Conservation (phyloP, 2,113 vertebrate species). For the Clinocottus analis region DNA sequence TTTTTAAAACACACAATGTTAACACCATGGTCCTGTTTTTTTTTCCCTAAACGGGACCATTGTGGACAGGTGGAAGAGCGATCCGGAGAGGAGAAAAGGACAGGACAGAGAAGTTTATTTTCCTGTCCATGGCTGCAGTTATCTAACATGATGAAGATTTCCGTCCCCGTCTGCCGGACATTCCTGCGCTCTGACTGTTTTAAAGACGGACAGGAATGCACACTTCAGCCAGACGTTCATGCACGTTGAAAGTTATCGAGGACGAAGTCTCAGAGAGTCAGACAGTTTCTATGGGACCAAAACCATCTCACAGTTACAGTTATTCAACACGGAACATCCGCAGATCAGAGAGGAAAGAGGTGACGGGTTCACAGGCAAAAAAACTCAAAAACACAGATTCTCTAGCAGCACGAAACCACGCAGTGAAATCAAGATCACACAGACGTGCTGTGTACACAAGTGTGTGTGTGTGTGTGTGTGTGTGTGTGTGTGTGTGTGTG, state of each 20-base stretch:
- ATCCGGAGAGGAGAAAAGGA: not conserved
- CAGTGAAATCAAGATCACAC: slow-evolving; percentile 1
- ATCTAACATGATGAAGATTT: slow-evolving; percentile 41
- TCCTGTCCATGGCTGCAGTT: slow-evolving; percentile 43
- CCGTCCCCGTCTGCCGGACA: slow-evolving; percentile 32
- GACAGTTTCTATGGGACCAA: not conserved
- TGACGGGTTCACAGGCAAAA: slow-evolving; percentile 16
- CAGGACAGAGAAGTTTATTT: slow-evolving; percentile 11
- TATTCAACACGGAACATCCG: slow-evolving; percentile 5
- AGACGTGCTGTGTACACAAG: not conserved
- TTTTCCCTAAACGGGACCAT: not conserved
- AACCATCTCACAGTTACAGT: slow-evolving; percentile 6
- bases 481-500: not conserved
- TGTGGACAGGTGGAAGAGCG: not conserved
- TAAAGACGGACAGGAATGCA: slow-evolving; percentile 35
- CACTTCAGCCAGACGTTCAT: slow-evolving; percentile 20
- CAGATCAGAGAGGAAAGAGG: slow-evolving; percentile 17
- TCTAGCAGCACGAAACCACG: not conserved
- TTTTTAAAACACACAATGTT: not conserved
- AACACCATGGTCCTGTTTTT: not conserved
- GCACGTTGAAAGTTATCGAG: not conserved
- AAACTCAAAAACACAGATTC: not conserved
- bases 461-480: slow-evolving; percentile 1
- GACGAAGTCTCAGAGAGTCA: not conserved
- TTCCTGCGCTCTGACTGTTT: slow-evolving; percentile 39